These are phyloP conservation scores for Chlorodrepanis virens DNA, from an alignment of 2,113 vertebrate species.

Conservation along the genomic window DNA sequence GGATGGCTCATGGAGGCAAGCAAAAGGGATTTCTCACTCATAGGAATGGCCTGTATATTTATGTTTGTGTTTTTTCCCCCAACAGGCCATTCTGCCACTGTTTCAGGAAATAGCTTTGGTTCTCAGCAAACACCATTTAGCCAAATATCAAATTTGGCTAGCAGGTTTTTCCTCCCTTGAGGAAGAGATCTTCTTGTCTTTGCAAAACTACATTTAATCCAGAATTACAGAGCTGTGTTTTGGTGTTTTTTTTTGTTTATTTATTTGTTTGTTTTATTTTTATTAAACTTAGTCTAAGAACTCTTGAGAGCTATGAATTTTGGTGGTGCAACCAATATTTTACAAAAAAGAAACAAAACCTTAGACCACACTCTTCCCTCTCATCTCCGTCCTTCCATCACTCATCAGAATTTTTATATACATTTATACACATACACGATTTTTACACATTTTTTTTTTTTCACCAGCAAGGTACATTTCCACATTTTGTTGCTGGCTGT, in stretches of 20 bases:
- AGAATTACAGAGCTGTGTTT: not conserved
- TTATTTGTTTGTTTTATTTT: too few species aligned
- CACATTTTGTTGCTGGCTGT: not conserved
- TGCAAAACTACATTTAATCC: not conserved
- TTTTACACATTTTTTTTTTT: not conserved
- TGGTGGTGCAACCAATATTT: not conserved
- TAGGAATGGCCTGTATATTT: not conserved
- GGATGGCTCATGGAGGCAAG: not conserved
- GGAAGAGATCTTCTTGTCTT: not conserved
- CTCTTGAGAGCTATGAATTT: not conserved
- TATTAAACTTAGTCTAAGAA: not conserved
- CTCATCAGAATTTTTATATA: not conserved
- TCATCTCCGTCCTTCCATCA: not conserved
- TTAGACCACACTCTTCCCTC: not conserved
- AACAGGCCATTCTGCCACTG: not conserved
- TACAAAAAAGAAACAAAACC: not conserved
- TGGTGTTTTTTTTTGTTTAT: too few species aligned
- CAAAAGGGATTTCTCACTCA: not conserved
- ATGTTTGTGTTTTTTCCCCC: not conserved
- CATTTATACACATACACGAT: not conserved
- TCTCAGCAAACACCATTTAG: not conserved
- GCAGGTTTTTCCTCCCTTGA: not conserved
- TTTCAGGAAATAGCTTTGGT: not conserved
- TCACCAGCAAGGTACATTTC: not conserved
- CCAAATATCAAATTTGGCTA: not conserved